phyloP scores from a whole-genome alignment of 2,113 vertebrate species.

The Phrynosoma blainvillii region DNA sequence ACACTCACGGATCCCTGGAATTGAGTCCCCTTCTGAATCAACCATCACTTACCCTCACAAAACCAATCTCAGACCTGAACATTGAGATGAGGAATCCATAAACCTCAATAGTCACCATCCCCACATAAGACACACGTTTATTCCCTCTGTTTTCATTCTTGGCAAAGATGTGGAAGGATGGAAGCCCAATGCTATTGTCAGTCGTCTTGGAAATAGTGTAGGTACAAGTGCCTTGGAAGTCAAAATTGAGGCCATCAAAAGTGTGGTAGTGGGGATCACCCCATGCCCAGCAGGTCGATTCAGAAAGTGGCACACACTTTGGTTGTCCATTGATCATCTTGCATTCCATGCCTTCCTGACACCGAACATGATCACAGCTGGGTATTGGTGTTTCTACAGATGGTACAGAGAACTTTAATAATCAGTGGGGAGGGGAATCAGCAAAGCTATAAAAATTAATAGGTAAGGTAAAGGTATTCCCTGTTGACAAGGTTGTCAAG shows the following conservation, averaged over 20 bases:
- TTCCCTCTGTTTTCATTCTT: neutral
- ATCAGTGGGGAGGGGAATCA: neutral
- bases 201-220: conserved; percentile 57
- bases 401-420: neutral
- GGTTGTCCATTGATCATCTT: conserved; percentile 63
- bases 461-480: too few relatives aligned
- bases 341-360: conserved; percentile 74
- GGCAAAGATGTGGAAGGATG: neutral
- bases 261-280: conserved; percentile 73
- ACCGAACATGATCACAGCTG: conserved; percentile 54
- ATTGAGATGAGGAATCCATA: neutral
- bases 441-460: too few relatives aligned
- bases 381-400: neutral
- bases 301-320: conserved; percentile 75
- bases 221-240: conserved; percentile 76
- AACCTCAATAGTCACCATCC: neutral
- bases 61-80: neutral
- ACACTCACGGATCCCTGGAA: neutral
- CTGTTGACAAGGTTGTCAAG: too few relatives aligned
- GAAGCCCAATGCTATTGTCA: too few relatives aligned
- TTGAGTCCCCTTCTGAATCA: neutral
- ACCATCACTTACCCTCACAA: neutral
- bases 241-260: conserved; percentile 67
- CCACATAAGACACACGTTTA: neutral
- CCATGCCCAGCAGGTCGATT: conserved; percentile 67